Conservation (phyloP, 2,113 vertebrate genomes). For the Desmodus rotundus region DNA sequence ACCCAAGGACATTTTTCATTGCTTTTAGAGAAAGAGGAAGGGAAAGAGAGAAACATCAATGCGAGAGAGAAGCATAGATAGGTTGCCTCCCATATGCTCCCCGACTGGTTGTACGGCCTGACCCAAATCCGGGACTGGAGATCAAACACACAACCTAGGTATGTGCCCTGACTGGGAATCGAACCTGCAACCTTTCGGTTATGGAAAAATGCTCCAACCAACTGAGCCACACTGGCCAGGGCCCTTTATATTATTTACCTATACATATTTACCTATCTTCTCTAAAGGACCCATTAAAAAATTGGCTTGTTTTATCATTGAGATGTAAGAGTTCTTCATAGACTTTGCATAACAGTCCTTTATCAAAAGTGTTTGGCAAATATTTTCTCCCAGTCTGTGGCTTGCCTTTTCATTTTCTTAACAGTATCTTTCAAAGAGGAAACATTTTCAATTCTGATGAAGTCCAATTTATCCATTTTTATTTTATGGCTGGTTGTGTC, state of each 20-base stretch:
- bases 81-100: too few relatives aligned
- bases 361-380: background rate
- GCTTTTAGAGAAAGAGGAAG: too few relatives aligned
- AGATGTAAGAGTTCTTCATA: background rate
- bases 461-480: background rate
- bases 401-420: background rate
- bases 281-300: background rate
- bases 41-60: too few relatives aligned
- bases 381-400: background rate
- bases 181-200: too few relatives aligned
- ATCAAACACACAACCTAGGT: too few relatives aligned
- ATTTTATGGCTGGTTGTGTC: background rate
- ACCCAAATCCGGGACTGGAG: too few relatives aligned
- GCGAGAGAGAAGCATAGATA: too few relatives aligned
- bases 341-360: background rate
- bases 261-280: background rate
- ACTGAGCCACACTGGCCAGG: too few relatives aligned
- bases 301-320: background rate
- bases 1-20: too few relatives aligned
- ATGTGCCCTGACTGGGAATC: too few relatives aligned
- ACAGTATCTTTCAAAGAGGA: background rate
- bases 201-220: too few relatives aligned
- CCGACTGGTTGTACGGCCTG: accelerated
- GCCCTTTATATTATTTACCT: background rate
- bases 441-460: background rate